A percentile compares a stretch with the other conserved stretches of the same genome.
Evolutionary conservation across 2,888 invertebrate species (phyloP).

Genomic region (Hydriomena furcata): DNA sequence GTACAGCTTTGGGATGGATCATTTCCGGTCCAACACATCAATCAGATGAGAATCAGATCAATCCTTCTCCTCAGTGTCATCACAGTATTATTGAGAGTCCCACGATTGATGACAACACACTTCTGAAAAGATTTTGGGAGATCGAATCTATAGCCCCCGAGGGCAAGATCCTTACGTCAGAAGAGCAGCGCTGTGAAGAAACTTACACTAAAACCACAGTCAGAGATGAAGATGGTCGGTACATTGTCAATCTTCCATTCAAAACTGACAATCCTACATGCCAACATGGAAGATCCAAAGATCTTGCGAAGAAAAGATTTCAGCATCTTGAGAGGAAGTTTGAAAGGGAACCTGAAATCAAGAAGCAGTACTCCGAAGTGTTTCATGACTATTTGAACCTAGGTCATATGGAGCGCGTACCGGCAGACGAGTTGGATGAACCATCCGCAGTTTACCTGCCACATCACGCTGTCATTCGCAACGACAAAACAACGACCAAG

Average conservation of each 20-base stretch:
- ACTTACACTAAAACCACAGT: constrained; percentile 5
- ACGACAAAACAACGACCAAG: constrained; percentile 35
- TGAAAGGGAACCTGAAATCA: neutral
- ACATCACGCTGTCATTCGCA: constrained; percentile 18
- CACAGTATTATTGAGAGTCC: too few relatives aligned
- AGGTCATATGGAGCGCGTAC: neutral
- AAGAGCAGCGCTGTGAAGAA: constrained; percentile 33
- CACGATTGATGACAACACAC: constrained; percentile 19
- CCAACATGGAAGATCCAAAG: neutral
- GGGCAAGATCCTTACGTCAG: constrained; percentile 21
- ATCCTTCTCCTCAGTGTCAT: too few relatives aligned
- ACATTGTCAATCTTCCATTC: neutral
- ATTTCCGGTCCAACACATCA: neutral
- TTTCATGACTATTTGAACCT: neutral
- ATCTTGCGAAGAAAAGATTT: constrained; percentile 10
- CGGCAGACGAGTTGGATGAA: neutral
- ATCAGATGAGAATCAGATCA: constrained; percentile 1
- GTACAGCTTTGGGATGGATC: constrained; percentile 1
- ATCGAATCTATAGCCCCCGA: constrained; percentile 28
- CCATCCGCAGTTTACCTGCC: neutral
- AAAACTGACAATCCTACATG: neutral
- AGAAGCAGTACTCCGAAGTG: too few relatives aligned
- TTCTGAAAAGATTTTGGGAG: constrained; percentile 36
- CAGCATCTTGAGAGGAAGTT: constrained; percentile 11
- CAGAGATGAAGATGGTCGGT: neutral